A percentile compares a stretch with the other conserved stretches of the same genome.
Conservation (phyloP, 2,113 vertebrate genomes). For the Laticauda laticaudata region DNA sequence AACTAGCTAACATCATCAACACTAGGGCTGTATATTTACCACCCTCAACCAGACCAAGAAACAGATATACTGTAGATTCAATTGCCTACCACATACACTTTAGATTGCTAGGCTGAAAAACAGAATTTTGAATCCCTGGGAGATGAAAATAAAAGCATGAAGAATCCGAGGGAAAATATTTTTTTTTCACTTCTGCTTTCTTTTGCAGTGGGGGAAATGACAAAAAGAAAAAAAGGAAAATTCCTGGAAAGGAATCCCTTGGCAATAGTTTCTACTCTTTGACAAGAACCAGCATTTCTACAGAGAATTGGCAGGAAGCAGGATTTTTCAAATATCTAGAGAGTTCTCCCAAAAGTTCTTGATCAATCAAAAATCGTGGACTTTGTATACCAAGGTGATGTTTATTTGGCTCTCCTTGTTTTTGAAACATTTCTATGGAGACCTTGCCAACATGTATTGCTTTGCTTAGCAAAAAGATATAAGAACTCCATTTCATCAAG, state of each 20-base stretch:
- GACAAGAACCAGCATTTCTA: constrained; percentile 35
- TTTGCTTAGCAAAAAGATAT: not conserved
- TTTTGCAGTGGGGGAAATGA: constrained; percentile 10
- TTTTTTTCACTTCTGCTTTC: constrained; percentile 6
- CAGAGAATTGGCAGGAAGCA: constrained; percentile 45
- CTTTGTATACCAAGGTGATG: not conserved
- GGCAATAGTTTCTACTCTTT: constrained; percentile 38
- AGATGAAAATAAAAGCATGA: not conserved
- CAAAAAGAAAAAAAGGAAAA: not conserved
- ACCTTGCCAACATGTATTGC: not conserved
- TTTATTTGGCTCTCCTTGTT: constrained; percentile 33
- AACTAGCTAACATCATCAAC: not conserved
- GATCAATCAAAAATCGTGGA: constrained; percentile 6
- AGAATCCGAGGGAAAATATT: constrained; percentile 13
- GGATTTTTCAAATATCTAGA: constrained; percentile 26
- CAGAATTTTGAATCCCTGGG: not conserved
- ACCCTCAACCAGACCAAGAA: not conserved
- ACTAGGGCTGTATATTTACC: not conserved
- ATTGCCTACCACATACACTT: not conserved
- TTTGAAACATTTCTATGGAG: constrained; percentile 44
- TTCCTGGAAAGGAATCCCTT: constrained; percentile 36
- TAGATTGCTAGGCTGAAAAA: not conserved
- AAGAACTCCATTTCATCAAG: constrained; percentile 13
- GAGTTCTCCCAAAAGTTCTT: constrained; percentile 42
- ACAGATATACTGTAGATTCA: not conserved